Evolutionary conservation across 2,113 vertebrate species (phyloP).

Genomic region (Ciconia boyciana): DNA sequence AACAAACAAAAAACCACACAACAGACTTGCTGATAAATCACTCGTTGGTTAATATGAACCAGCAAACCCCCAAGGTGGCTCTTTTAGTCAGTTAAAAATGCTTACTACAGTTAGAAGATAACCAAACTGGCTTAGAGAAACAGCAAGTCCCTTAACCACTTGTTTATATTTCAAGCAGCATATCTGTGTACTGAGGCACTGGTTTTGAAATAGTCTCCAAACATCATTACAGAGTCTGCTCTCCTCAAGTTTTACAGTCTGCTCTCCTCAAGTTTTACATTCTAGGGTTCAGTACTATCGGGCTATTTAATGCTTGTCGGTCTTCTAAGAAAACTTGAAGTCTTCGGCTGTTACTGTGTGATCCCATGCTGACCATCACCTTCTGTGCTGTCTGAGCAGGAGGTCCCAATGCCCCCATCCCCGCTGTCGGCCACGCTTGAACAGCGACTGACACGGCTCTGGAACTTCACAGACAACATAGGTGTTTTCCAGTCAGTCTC

Average conservation of each 20-base stretch:
- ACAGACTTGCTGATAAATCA: background rate
- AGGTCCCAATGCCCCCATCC: conserved; percentile 81
- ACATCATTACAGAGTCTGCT: background rate
- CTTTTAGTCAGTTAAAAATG: background rate
- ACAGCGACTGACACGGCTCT: conserved; percentile 78
- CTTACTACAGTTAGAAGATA: background rate
- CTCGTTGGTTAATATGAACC: background rate
- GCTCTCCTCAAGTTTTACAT: background rate
- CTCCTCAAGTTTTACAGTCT: background rate
- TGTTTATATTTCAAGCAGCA: background rate
- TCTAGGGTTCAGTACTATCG: background rate
- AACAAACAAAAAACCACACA: background rate
- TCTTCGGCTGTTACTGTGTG: background rate
- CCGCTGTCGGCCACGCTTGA: conserved; percentile 76
- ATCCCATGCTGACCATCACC: conserved; percentile 70
- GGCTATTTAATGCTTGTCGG: background rate
- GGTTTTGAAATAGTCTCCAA: rapidly evolving
- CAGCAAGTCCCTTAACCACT: background rate
- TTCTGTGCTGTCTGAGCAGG: conserved; percentile 84
- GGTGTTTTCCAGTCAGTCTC: conserved; percentile 88
- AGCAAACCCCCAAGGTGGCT: background rate
- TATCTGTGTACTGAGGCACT: background rate
- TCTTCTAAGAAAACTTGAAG: background rate
- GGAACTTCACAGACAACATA: conserved; percentile 78
- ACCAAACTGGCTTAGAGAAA: background rate